These are phyloP conservation scores for Petrocephalus microphthalmus DNA, from an alignment of 2,113 vertebrate species.

Conservation along the genomic window DNA sequence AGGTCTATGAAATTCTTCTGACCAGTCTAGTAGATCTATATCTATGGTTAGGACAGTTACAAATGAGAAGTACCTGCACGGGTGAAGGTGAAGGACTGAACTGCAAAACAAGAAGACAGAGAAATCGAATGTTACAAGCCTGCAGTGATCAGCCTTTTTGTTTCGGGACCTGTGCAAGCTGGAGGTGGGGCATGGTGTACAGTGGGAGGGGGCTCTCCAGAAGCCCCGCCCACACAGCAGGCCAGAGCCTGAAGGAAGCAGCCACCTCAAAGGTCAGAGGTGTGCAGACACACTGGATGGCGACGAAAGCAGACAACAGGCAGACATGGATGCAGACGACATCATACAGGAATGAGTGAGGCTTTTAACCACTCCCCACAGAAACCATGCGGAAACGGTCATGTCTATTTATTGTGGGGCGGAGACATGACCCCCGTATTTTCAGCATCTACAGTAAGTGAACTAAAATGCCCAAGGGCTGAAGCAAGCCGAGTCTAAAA, in stretches of 20 bases:
- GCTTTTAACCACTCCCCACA: background rate
- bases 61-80: constrained; percentile 68
- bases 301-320: background rate
- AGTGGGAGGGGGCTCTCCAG: background rate
- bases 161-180: constrained; percentile 8
- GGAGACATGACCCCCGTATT: background rate
- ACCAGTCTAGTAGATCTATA: background rate
- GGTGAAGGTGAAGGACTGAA: constrained; percentile 77
- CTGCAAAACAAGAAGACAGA: constrained; percentile 69
- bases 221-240: constrained; percentile 15
- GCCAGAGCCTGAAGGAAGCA: constrained; percentile 43
- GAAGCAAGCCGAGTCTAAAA: background rate
- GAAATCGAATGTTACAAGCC: constrained; percentile 49
- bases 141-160: constrained; percentile 7
- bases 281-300: background rate
- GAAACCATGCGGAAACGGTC: background rate
- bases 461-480: background rate
- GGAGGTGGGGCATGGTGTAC: background rate
- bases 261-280: constrained; percentile 34
- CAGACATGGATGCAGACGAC: background rate
- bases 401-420: background rate
- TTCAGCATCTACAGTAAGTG: background rate
- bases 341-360: background rate
- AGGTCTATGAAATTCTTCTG: background rate
- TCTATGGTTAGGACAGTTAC: constrained; percentile 42